Base-by-base conservation (phyloP, 2,113 vertebrate species). In the Beaufortia kweichowensis region DNA sequence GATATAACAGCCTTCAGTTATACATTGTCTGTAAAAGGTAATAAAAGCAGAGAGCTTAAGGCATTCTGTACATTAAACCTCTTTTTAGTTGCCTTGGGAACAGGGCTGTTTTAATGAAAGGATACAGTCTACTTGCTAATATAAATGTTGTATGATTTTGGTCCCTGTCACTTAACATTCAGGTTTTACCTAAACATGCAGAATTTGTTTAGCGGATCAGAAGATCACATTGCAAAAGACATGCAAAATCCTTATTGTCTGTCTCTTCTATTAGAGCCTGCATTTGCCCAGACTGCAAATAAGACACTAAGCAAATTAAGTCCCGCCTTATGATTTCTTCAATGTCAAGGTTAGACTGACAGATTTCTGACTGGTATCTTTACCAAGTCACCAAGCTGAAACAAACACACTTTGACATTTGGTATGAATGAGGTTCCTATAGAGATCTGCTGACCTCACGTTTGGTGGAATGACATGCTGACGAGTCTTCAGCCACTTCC, bases 71-170 rank as follows among this genome's bases (percentile, higher is more conserved):
- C 69, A 74, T 28, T 74, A 28, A 61, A 74, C 55, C 56, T 61
- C 57, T 61, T 61, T 73, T 74, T 39, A n/a, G 71, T 74, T 74
- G 56, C 70, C 57, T 28, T 61, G 70, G 57, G 24, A 74, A 74
- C 70, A n/a, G 39, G 6, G 26, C 14, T 31, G 19, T 61, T 61
- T 43, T 26, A 9, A 72, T 61, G 39, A 48, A 62, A 46, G 41
- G 6, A 17, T 61, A 60, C 17, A 60, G 69, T 60, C 33, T 72
- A 33, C 35, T 46, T 14, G 24, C 39, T 46, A 61, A 73, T 73
- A 29, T 61, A 73, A 73, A 73, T 73, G 6, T 61, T 74, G 57
- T 35, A 74, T 23, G 41, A n/a, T 46, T 73, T 35, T 2, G 19
- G 56, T 43, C 56, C 39, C 3, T 59, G 12, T 10, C 56, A 28